A percentile compares a stretch with the other conserved stretches of the same genome.
Conservation (phyloP, 2,113 vertebrate genomes). For the zebrafish (Danio rerio) region GRCz12tu NC_133194.1:33817001-33817500, state of each 20-base stretch:
- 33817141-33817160: neutral
- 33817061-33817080: neutral
- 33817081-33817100: neutral
- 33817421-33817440: too few species aligned
- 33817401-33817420: too few species aligned
- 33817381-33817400: too few species aligned
- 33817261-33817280: neutral
- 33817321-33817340: too few species aligned
- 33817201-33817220: neutral
- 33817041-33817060: neutral
- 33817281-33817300: neutral
- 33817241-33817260: neutral
- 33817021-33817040: neutral
- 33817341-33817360: too few species aligned
- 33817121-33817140: neutral
- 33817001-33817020: neutral
- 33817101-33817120: neutral
- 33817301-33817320: too few species aligned
- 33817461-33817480: too few species aligned
- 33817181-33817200: neutral
- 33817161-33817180: neutral
- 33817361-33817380: too few species aligned
- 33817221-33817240: neutral
- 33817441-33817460: too few species aligned
- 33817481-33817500: too few species aligned